phyloP scores from a whole-genome alignment of 1,140 invertebrate species.

The Epicauta chinensis region DNA sequence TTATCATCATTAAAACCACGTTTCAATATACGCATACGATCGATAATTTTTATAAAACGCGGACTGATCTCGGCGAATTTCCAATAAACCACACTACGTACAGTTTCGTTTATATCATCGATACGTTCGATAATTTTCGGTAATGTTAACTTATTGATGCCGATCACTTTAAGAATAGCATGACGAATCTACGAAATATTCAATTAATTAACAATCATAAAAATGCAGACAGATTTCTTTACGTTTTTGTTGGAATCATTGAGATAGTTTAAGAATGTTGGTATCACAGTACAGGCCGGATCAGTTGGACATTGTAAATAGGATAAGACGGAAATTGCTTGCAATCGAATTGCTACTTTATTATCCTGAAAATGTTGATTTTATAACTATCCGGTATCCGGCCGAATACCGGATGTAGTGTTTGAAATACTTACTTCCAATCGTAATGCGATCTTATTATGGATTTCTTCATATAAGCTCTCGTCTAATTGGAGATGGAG shows the following conservation, averaged over 20 bases:
- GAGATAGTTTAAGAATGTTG: constrained; percentile 72
- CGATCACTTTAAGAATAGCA: constrained; percentile 42
- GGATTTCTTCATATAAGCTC: too few species aligned
- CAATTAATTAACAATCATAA: too few species aligned
- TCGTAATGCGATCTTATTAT: constrained; percentile 51
- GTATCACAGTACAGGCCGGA: constrained; percentile 68
- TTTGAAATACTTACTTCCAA: constrained; percentile 17
- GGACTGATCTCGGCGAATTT: constrained; percentile 62
- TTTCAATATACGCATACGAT: constrained; percentile 57
- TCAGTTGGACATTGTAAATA: constrained; percentile 74
- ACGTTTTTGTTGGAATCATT: constrained; percentile 71
- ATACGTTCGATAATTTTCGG: constrained; percentile 26
- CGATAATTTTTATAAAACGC: constrained; percentile 61
- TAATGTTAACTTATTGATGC: constrained; percentile 41
- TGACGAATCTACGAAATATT: constrained; percentile 36
- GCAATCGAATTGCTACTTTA: constrained; percentile 64
- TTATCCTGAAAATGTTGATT: constrained; percentile 55
- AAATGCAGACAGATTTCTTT: too few species aligned
- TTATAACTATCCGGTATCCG: too few species aligned
- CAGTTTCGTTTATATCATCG: constrained; percentile 36
- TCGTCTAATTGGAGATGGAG: too few species aligned
- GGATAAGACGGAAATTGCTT: constrained; percentile 72
- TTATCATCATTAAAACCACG: constrained; percentile 61
- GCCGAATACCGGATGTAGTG: too few species aligned
- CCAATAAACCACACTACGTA: constrained; percentile 65